Conservation (phyloP, 2,888 invertebrate genomes). For the Synanthedon formicaeformis region DNA sequence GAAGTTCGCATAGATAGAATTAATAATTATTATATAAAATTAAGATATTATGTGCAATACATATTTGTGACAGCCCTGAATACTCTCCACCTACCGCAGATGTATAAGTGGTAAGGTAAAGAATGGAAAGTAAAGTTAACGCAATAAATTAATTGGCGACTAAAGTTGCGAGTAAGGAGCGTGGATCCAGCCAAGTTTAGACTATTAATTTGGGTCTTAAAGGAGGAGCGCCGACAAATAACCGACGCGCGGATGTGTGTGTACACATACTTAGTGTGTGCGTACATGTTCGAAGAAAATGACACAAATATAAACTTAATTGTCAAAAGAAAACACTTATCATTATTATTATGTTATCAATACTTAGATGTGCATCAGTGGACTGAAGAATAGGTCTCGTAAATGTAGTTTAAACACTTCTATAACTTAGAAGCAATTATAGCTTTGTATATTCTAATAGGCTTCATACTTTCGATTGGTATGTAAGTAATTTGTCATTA, state of each 20-base stretch:
- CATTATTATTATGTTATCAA: too few species aligned
- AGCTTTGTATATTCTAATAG: too few species aligned
- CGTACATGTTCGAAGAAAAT: conserved; percentile 4
- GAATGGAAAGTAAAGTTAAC: conserved; percentile 64
- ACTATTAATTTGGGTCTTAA: conserved; percentile 66
- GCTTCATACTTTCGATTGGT: too few species aligned
- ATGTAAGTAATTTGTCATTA: too few species aligned
- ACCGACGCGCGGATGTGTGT: conserved; percentile 15
- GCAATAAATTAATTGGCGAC: conserved; percentile 66
- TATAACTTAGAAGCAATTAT: too few species aligned
- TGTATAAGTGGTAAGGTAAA: conserved; percentile 58
- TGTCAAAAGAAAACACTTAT: too few species aligned
- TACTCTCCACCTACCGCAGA: conserved; percentile 14
- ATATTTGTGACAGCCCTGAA: not conserved
- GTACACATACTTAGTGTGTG: conserved; percentile 11
- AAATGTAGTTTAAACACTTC: too few species aligned
- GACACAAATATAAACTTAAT: too few species aligned
- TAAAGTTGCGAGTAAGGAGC: conserved; percentile 50
- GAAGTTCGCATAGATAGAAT: conserved; percentile 1
- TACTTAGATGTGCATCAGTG: too few species aligned
- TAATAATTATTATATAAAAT: too few species aligned
- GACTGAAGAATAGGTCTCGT: too few species aligned
- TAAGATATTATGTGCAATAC: too few species aligned
- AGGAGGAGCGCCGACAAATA: conserved; percentile 47
- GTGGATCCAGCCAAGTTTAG: conserved; percentile 57